Conservation (phyloP, 2,888 invertebrate species). For the Theodoxus fluviatilis region DNA sequence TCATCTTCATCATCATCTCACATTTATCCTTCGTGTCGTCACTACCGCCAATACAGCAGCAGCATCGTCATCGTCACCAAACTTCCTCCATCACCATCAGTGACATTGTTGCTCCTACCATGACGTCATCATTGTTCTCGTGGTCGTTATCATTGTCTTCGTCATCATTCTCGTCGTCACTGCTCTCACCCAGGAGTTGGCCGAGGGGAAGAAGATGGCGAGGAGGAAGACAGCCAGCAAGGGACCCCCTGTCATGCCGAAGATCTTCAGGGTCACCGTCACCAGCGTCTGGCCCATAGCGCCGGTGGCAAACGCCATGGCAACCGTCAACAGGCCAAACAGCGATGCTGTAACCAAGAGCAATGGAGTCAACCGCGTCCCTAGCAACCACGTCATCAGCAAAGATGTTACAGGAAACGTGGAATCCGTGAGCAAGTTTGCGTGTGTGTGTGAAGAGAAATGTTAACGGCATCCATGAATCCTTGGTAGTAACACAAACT, state of each 20-base stretch:
- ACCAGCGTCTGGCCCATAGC: conserved; percentile 45
- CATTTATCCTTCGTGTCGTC: too few relatives aligned
- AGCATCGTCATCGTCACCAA: too few relatives aligned
- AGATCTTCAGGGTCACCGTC: conserved; percentile 52
- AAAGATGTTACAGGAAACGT: too few relatives aligned
- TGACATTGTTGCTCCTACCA: background rate
- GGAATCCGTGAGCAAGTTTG: too few relatives aligned
- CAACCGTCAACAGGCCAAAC: conserved; percentile 45
- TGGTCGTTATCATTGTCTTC: background rate
- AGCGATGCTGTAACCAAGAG: conserved; percentile 46
- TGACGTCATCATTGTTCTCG: background rate
- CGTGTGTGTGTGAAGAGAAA: too few relatives aligned
- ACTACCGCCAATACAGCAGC: too few relatives aligned
- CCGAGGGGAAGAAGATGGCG: conserved; percentile 53
- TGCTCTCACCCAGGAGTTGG: conserved; percentile 51
- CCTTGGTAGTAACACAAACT: too few relatives aligned
- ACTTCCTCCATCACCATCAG: too few relatives aligned
- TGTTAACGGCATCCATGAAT: too few relatives aligned
- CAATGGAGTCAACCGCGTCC: too few relatives aligned
- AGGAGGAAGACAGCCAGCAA: conserved; percentile 48
- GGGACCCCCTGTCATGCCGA: conserved; percentile 61
- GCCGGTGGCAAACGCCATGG: conserved; percentile 46
- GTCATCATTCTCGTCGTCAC: background rate
- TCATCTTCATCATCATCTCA: too few relatives aligned
- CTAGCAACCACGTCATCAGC: too few relatives aligned